Base-by-base conservation (phyloP, 2,888 invertebrate species). In the Xylophagus ater region DNA sequence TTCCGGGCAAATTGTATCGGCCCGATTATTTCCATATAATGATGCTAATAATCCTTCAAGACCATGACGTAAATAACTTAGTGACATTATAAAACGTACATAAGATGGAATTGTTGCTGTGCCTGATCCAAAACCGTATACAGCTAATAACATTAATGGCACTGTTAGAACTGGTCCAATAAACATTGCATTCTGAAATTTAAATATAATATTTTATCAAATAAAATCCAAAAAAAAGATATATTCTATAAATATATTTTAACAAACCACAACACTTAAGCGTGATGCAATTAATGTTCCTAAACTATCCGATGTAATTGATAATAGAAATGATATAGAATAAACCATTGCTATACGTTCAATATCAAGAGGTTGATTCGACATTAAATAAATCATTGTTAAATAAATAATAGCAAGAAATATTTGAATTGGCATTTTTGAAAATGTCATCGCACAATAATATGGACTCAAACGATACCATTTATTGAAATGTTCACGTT, bases 81-180 rank as follows among this genome's bases (percentile, higher is more conserved):
- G 71, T 47, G 85, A 81, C 67, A 92, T 81, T 1, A 85, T 69
- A 53, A 90, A 66, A 48, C 76, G 73, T 59, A 93, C 78, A 48
- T 83, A 72, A 0, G 76, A 57, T 0, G 92, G 81, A 14, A 84
- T 53, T 34, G 81, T 78, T 1, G 72, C 68, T n/a, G 71, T 69
- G 2, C 83, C 85, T 43, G 78, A 78, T 4, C 93, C 93, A 53
- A 93, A 81, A 20, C 93, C 86, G 55, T 85, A 84, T 1, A 81
- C 84, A 4, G 92, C 83, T 34, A 93, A 70, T 40, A 94, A 63
- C 74, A 94, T 85, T 9, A 94, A 67, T 0, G 93, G 93, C 4
- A 92, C 92, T 37, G 81, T 73, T 41, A 83, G 57, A 1, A 86
- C 83, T 12, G 94, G 92, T 0, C 92, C 94, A 51, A 90, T 68